phyloP scores from a whole-genome alignment of 1,140 invertebrate species.

The Venustaconcha ellipsiformis region DNA sequence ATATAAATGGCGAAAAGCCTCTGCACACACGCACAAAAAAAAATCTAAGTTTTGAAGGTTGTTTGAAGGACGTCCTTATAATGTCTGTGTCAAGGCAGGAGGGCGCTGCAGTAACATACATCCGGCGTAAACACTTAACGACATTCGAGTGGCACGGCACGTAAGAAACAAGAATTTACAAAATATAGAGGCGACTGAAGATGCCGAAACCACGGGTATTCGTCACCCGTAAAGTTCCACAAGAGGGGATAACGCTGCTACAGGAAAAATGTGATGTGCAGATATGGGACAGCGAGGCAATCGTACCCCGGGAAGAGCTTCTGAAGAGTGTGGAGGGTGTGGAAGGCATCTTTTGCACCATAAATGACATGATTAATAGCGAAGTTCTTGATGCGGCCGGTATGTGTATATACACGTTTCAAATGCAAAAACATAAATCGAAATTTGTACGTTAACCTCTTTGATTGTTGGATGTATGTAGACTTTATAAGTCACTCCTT shows the following conservation, averaged over 20 bases:
- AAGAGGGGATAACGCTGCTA: slow-evolving; percentile 45
- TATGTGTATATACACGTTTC: slow-evolving; percentile 42
- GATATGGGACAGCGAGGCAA: slow-evolving; percentile 54
- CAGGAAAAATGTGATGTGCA: slow-evolving; percentile 46
- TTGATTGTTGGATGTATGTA: too few relatives aligned
- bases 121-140: too few relatives aligned
- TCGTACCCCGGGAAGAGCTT: slow-evolving; percentile 80
- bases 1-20: too few relatives aligned
- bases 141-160: too few relatives aligned
- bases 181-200: too few relatives aligned
- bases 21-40: too few relatives aligned
- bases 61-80: too few relatives aligned
- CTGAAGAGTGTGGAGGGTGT: slow-evolving; percentile 79
- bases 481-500: too few relatives aligned
- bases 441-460: not conserved
- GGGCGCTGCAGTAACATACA: too few relatives aligned
- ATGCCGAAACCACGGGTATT: slow-evolving; percentile 41
- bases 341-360: slow-evolving; percentile 83
- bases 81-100: too few relatives aligned
- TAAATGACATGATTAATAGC: slow-evolving; percentile 87
- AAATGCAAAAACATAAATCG: not conserved
- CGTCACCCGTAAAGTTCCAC: slow-evolving; percentile 52
- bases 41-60: too few relatives aligned
- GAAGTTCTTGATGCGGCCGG: slow-evolving; percentile 78
- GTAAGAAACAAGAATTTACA: too few relatives aligned